Evolutionary conservation across 2,888 invertebrate genomes (phyloP), one percentile per base, ranked within the genome.

Genomic region (Apamea crenata): DNA sequence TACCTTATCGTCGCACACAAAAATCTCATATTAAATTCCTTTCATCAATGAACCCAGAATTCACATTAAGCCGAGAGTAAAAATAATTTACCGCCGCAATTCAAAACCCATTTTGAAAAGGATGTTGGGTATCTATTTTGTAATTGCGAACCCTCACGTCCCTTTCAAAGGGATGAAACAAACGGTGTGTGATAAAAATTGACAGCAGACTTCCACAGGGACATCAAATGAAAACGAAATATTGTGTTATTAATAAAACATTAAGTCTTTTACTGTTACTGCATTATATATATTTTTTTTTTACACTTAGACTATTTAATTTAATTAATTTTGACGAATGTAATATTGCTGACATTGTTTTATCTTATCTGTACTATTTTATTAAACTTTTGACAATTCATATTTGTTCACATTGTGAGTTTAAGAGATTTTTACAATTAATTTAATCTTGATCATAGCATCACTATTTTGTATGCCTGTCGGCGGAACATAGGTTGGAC

Each of bases 101-200:
- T 84, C 47, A 70, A 71, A 84, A 67, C 32, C 56, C 56, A 63
- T 71, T 80, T 83, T 71, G 32, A 80, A 82, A 84, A 59, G 78
- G 81, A 80, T 71, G 69, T 67, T 77, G 63, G 53, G 44, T 81
- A 78, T 81, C 61, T 83, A 80, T 87, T 85, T 84, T 74, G 66
- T 79, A 73, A 77, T 78, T 65, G 68, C 25, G 21, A 67, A 79
- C 70, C 79, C 59, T 83, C 74, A n/a, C 50, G 65, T 72, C 76
- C 70, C 25, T 83, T 80, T 50, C 29, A 68, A 61, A 29, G 29
- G n/a, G 36, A 69, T 75, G 47, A 80, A 87, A 86, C 70, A 87
- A 84, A 87, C 77, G 50, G 72, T 79, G 69, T 70, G 74, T 78
- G 84, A 88, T 84, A 81, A 80, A 87, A 84, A 86, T 78, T 86